Percentiles rank a stretch among this genome's conserved stretches.
These are phyloP conservation scores for Prionailurus bengalensis DNA, from an alignment of 2,113 vertebrate genomes.

Conservation along the genomic window DNA sequence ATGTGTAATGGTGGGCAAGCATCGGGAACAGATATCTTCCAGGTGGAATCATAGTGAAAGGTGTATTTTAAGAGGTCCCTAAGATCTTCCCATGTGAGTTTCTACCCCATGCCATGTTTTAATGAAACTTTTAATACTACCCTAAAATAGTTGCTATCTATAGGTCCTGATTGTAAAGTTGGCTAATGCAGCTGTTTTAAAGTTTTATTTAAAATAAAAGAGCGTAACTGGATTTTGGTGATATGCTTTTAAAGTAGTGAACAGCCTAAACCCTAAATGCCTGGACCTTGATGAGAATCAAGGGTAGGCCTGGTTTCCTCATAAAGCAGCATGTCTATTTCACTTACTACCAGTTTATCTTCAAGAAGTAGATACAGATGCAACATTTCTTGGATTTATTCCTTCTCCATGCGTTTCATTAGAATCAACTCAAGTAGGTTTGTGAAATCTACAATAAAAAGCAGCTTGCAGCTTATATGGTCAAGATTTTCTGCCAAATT, in stretches of 20 bases:
- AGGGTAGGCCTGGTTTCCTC: not conserved
- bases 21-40: not conserved
- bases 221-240: not conserved
- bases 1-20: not conserved
- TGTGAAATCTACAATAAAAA: not conserved
- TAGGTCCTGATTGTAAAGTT: not conserved
- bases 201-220: not conserved
- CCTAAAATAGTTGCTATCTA: not conserved
- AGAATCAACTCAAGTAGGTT: not conserved
- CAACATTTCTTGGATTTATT: not conserved
- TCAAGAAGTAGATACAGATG: not conserved
- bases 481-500: slow-evolving; percentile 36
- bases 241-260: not conserved
- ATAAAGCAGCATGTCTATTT: not conserved
- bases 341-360: not conserved
- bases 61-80: not conserved
- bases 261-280: not conserved
- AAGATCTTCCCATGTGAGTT: not conserved
- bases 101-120: not conserved
- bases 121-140: not conserved
- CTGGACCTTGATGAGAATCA: not conserved
- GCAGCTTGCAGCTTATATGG: not conserved
- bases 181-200: not conserved
- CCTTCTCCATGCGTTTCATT: not conserved
- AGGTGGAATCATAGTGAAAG: not conserved